Percentiles rank a stretch among this genome's conserved stretches.
Conservation (phyloP, 2,113 vertebrate genomes). For the Electrona antarctica region DNA sequence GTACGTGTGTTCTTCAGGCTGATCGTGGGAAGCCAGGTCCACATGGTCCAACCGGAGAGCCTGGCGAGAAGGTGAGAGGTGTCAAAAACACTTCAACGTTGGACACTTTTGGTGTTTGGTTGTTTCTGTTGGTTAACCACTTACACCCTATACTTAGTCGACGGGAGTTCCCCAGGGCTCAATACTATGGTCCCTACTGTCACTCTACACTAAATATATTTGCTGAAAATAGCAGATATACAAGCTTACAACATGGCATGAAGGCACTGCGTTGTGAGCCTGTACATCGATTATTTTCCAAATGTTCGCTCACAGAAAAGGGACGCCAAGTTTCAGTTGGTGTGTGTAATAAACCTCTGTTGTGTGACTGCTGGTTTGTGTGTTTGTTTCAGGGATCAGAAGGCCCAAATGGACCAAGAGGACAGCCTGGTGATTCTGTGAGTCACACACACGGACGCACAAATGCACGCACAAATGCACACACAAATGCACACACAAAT, state of each 20-base stretch:
- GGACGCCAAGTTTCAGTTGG: too few species aligned
- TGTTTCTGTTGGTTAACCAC: not conserved
- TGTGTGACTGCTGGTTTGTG: not conserved
- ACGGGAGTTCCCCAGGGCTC: too few species aligned
- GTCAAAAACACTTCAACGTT: not conserved
- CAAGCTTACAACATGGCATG: too few species aligned
- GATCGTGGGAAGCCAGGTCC: slow-evolving; percentile 74
- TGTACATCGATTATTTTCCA: too few species aligned
- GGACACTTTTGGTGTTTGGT: not conserved
- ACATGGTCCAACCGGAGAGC: slow-evolving; percentile 67
- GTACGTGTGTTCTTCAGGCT: slow-evolving; percentile 57
- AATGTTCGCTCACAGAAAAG: too few species aligned
- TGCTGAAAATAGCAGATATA: too few species aligned
- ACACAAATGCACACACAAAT: too few species aligned
- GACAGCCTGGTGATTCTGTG: slow-evolving; percentile 78
- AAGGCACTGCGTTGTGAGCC: too few species aligned
- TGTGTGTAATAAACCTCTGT: not conserved
- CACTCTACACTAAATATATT: too few species aligned
- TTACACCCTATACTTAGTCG: too few species aligned
- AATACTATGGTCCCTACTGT: too few species aligned
- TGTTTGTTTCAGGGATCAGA: slow-evolving; percentile 68
- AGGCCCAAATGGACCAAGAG: slow-evolving; percentile 76
- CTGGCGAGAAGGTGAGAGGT: slow-evolving; percentile 84
- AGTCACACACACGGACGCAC: slow-evolving; percentile 41
- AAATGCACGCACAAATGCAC: not conserved